A percentile compares a stretch with the other conserved stretches of the same genome.
Evolutionary conservation across 1,140 invertebrate genomes (phyloP).

Genomic region (Ephestia elutella): DNA sequence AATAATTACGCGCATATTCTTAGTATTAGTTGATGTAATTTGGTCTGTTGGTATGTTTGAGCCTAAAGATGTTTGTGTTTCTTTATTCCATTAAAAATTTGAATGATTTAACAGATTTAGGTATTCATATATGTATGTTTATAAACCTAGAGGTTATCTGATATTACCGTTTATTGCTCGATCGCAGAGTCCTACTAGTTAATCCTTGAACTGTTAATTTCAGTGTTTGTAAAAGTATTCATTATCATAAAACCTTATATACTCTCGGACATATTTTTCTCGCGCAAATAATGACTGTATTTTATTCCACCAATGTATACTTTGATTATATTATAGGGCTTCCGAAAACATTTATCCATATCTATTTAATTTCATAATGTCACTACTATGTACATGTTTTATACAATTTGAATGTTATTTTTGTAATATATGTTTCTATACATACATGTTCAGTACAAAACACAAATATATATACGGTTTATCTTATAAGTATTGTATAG

Average conservation of each 20-base stretch:
- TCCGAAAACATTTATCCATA: not conserved
- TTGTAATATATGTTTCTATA: not conserved
- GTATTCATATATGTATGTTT: too few relatives aligned
- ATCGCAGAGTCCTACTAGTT: too few relatives aligned
- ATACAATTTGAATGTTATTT: not conserved
- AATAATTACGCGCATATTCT: not conserved
- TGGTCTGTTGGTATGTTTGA: too few relatives aligned
- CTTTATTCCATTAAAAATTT: too few relatives aligned
- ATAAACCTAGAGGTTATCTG: too few relatives aligned
- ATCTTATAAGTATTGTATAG: not conserved
- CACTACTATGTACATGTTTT: not conserved
- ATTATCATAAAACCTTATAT: too few relatives aligned
- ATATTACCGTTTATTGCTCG: too few relatives aligned
- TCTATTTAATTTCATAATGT: not conserved
- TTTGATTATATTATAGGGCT: not conserved
- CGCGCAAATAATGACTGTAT: not conserved
- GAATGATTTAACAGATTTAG: too few relatives aligned
- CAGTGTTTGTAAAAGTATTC: too few relatives aligned
- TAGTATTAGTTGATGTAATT: not conserved
- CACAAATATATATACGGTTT: not conserved
- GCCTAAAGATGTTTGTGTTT: too few relatives aligned
- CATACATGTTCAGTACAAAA: slow-evolving; percentile 16
- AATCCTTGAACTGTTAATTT: too few relatives aligned
- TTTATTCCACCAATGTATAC: not conserved
- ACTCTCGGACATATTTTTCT: not conserved